phyloP scores from a whole-genome alignment of 2,797 vertebrate species.

The Eutrigla gurnardus region DNA sequence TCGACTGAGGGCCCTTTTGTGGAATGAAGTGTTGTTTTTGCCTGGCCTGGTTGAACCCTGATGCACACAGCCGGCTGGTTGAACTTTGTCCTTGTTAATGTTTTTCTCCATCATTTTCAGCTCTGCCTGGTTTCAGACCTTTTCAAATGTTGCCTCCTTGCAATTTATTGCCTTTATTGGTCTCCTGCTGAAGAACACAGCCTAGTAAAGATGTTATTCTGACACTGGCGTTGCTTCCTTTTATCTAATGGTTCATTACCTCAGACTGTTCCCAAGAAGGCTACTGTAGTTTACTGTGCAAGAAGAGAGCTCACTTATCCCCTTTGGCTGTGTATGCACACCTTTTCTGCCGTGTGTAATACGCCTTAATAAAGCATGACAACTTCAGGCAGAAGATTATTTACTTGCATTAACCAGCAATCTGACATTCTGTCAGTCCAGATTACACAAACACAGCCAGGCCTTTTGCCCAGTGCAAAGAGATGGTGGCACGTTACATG shows the following conservation, averaged over 20 bases:
- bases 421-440: constrained; percentile 17
- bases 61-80: constrained; percentile 30
- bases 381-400: constrained; percentile 16
- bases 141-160: constrained; percentile 16
- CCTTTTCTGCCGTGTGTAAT: constrained; percentile 10
- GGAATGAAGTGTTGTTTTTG: constrained; percentile 14
- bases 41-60: constrained; percentile 19
- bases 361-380: constrained; percentile 24
- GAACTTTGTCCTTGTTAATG: constrained; percentile 48
- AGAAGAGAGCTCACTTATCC: constrained; percentile 2
- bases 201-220: background rate
- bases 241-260: constrained; percentile 14
- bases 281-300: constrained; percentile 17
- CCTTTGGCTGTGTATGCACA: background rate
- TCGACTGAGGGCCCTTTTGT: background rate
- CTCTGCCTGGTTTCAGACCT: constrained; percentile 8
- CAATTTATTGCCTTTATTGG: constrained; percentile 40
- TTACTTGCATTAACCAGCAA: constrained; percentile 7
- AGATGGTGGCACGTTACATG: constrained; percentile 26
- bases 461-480: constrained; percentile 20
- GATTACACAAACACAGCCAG: constrained; percentile 28
- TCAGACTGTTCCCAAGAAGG: constrained; percentile 23
- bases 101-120: constrained; percentile 31
- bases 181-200: constrained; percentile 12
- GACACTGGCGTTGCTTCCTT: background rate